A percentile compares a stretch with the other conserved stretches of the same genome.
Evolutionary conservation across 2,113 vertebrate genomes (phyloP).

Genomic region (Labeo rohita): DNA sequence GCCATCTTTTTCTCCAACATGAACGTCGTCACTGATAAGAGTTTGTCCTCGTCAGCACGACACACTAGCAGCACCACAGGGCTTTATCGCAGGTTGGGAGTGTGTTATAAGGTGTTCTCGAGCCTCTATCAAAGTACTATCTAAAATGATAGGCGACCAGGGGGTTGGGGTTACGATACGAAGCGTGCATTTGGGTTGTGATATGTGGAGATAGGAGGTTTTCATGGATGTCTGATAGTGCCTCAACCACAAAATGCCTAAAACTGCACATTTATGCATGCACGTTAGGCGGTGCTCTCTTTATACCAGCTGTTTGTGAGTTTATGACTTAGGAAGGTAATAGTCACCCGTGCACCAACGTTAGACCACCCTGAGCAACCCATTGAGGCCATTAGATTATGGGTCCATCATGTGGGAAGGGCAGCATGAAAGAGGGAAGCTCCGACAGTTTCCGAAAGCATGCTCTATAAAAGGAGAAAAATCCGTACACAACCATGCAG

Average conservation of each 20-base stretch:
- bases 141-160: slow-evolving; percentile 40
- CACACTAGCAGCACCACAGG: slow-evolving; percentile 40
- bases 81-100: slow-evolving; percentile 42
- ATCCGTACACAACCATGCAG: neutral
- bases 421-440: slow-evolving; percentile 47
- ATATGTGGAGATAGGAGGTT: neutral
- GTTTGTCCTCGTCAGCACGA: slow-evolving; percentile 65
- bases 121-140: slow-evolving; percentile 46
- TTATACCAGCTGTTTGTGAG: neutral
- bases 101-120: slow-evolving; percentile 45
- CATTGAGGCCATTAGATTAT: neutral
- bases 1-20: slow-evolving; percentile 66
- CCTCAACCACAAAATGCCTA: neutral
- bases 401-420: slow-evolving; percentile 2
- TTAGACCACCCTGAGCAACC: slow-evolving; percentile 23
- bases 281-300: neutral
- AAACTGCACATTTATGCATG: neutral
- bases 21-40: slow-evolving; percentile 70
- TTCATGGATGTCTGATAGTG: slow-evolving; percentile 4
- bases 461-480: slow-evolving; percentile 66
- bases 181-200: neutral
- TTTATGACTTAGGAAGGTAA: slow-evolving; percentile 16
- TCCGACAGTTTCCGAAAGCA: slow-evolving; percentile 58
- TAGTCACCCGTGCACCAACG: neutral
- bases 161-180: slow-evolving; percentile 11